Percentiles rank a stretch among this genome's conserved stretches.
Conservation (phyloP, 2,888 invertebrate species). For the Melanostoma mellinum region DNA sequence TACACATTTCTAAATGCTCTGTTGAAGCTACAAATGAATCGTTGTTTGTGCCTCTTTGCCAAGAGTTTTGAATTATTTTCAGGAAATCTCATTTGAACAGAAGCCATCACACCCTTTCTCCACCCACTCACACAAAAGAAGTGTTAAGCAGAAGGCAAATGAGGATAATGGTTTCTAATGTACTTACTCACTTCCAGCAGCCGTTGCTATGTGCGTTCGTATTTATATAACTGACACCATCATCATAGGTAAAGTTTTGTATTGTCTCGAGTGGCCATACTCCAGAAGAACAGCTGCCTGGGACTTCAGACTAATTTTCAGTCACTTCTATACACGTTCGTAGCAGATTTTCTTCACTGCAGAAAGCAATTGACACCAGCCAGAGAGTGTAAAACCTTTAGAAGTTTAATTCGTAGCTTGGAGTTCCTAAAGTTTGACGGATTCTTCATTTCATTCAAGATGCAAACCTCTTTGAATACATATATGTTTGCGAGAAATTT, state of each 20-base stretch:
- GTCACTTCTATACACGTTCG: conserved; percentile 43
- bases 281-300: conserved; percentile 26
- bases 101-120: conserved; percentile 29
- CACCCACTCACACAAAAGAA: conserved; percentile 40
- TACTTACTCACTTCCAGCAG: conserved; percentile 42
- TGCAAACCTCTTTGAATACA: conserved; percentile 44
- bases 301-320: conserved; percentile 33
- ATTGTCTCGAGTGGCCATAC: conserved; percentile 61
- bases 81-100: conserved; percentile 53
- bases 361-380: conserved; percentile 55
- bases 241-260: not conserved
- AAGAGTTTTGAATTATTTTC: conserved; percentile 43
- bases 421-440: conserved; percentile 12
- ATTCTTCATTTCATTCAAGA: conserved; percentile 52
- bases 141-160: conserved; percentile 62
- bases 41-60: conserved; percentile 19
- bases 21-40: conserved; percentile 25
- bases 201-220: conserved; percentile 6
- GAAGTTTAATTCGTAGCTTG: not conserved
- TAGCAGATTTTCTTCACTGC: conserved; percentile 46
- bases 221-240: conserved; percentile 33
- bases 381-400: not conserved
- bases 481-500: conserved; percentile 34
- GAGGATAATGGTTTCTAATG: conserved; percentile 67
- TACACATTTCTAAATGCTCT: conserved; percentile 5